Evolutionary conservation across 2,888 invertebrate genomes (phyloP).

Genomic region (Oeneis ivallda): DNA sequence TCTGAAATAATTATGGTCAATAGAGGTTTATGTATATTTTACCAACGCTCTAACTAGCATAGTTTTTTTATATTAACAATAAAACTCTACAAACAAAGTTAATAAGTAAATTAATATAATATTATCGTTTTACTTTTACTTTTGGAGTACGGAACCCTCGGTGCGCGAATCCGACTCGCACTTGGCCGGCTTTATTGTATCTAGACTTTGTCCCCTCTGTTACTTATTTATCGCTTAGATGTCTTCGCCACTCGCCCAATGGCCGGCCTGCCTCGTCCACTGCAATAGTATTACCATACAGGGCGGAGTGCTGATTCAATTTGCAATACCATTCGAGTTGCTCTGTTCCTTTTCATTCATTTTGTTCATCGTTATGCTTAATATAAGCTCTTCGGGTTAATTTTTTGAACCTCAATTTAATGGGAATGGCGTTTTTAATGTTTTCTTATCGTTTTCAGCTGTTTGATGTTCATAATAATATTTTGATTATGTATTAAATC

Average conservation of each 20-base stretch:
- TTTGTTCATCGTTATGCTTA: constrained; percentile 32
- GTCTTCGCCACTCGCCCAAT: constrained; percentile 25
- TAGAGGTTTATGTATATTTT: too few species aligned
- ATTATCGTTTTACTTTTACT: too few species aligned
- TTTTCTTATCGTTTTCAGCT: not conserved
- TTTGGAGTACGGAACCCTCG: too few species aligned
- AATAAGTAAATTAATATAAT: too few species aligned
- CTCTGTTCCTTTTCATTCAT: constrained; percentile 40
- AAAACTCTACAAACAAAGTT: too few species aligned
- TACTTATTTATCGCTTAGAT: not conserved
- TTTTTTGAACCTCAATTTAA: constrained; percentile 20
- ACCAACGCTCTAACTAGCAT: too few species aligned
- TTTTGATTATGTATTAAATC: too few species aligned
- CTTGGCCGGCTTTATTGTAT: too few species aligned
- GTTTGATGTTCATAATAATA: too few species aligned
- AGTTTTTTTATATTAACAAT: too few species aligned
- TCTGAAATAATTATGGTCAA: too few species aligned
- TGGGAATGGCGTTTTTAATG: constrained; percentile 2
- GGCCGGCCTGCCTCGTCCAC: constrained; percentile 43
- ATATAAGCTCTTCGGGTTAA: constrained; percentile 23
- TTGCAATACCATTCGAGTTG: constrained; percentile 50
- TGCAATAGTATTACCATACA: constrained; percentile 50
- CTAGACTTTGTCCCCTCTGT: not conserved
- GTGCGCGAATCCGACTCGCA: too few species aligned
- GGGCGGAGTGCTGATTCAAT: constrained; percentile 54